phyloP scores from a whole-genome alignment of 1,140 invertebrate species.

The Drosophila baimaii region DNA sequence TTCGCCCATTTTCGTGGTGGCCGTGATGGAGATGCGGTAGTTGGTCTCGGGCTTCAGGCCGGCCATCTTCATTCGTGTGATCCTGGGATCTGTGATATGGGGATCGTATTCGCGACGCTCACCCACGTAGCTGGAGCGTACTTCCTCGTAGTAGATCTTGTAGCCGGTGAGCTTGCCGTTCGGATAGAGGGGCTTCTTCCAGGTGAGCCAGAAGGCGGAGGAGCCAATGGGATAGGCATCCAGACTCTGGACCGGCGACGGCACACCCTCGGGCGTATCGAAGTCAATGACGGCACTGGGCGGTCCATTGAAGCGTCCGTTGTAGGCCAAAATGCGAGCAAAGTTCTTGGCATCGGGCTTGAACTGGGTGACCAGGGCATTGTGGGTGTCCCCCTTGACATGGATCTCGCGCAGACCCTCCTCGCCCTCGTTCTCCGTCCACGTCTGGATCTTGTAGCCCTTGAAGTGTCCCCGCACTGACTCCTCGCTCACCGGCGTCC shows the following conservation, averaged over 20 bases:
- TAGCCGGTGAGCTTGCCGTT: slow-evolving; percentile 98
- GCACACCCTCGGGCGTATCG: slow-evolving; percentile 95
- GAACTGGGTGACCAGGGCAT: slow-evolving; percentile 91
- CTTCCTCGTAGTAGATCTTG: slow-evolving; percentile 94
- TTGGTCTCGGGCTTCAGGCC: slow-evolving; percentile 93
- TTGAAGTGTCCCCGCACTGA: slow-evolving; percentile 95
- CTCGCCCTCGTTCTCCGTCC: slow-evolving; percentile 93
- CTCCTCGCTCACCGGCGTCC: slow-evolving; percentile 91
- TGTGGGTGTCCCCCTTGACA: slow-evolving; percentile 89
- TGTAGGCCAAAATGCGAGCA: slow-evolving; percentile 95
- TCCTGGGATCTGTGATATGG: slow-evolving; percentile 90
- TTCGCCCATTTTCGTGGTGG: slow-evolving; percentile 92
- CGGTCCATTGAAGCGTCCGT: slow-evolving; percentile 95
- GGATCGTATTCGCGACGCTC: slow-evolving; percentile 89
- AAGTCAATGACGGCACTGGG: slow-evolving; percentile 93
- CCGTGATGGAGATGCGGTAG: slow-evolving; percentile 93
- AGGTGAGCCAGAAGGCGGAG: slow-evolving; percentile 93
- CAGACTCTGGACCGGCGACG: slow-evolving; percentile 93
- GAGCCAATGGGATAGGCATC: slow-evolving; percentile 94
- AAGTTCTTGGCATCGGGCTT: slow-evolving; percentile 95
- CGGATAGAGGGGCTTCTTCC: slow-evolving; percentile 96
- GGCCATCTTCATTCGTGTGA: slow-evolving; percentile 92
- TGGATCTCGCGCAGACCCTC: slow-evolving; percentile 91
- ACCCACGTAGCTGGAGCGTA: slow-evolving; percentile 89
- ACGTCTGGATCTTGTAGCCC: slow-evolving; percentile 98